These are phyloP conservation scores for Myathropa florea DNA, from an alignment of 2,888 invertebrate species.

Conservation along the genomic window DNA sequence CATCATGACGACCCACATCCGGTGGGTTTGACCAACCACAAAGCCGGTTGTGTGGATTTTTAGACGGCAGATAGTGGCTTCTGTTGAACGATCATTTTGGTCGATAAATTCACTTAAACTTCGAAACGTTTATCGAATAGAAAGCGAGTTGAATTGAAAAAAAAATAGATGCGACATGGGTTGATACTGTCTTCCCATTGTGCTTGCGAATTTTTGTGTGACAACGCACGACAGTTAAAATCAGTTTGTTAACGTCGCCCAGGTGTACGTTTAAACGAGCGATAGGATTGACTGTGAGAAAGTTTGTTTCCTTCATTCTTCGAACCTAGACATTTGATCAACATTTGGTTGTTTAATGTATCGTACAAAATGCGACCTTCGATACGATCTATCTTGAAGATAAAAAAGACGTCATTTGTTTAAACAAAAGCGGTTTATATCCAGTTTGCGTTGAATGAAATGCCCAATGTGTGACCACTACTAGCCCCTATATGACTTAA, in stretches of 20 bases:
- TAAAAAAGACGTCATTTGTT: no score
- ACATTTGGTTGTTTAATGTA: no score
- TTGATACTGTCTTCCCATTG: not conserved
- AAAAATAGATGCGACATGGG: not conserved
- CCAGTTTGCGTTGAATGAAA: no score
- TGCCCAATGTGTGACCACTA: no score
- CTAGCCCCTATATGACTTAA: no score
- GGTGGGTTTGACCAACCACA: not conserved
- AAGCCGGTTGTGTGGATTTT: not conserved
- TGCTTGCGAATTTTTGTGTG: not conserved
- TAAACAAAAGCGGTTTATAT: no score
- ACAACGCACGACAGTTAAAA: not conserved
- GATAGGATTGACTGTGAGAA: not conserved
- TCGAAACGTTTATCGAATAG: not conserved
- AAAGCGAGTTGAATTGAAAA: not conserved
- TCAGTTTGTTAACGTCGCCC: not conserved
- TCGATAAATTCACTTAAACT: not conserved
- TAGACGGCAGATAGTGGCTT: not conserved
- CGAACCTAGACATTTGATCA: no score
- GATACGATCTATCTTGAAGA: no score
- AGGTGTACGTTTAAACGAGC: not conserved
- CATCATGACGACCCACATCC: not conserved
- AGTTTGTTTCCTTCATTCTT: not conserved
- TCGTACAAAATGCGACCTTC: no score
- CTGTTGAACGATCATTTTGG: not conserved